Evolutionary conservation across 2,113 vertebrate species (phyloP).

Genomic region (Oenanthe melanoleuca): DNA sequence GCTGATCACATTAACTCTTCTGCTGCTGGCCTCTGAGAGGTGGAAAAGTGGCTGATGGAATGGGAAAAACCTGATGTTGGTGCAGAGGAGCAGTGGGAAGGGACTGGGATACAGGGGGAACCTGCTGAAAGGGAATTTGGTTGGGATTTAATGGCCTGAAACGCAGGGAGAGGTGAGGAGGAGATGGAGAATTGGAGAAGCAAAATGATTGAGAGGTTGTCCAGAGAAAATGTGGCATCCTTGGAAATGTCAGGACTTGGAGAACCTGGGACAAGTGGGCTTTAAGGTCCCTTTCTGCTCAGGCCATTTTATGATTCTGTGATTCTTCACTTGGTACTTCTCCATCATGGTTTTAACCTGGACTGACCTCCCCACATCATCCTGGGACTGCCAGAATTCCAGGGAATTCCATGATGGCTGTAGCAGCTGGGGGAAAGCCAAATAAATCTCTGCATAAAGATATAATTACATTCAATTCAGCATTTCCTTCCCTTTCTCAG

Average conservation of each 20-base stretch:
- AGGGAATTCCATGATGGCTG: neutral
- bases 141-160: neutral
- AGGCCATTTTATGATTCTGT: too few relatives aligned
- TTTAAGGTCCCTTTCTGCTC: neutral
- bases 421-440: neutral
- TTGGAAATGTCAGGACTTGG: neutral
- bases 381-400: neutral
- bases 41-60: accelerated
- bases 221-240: neutral
- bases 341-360: neutral
- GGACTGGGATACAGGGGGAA: too few relatives aligned
- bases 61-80: accelerated
- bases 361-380: neutral
- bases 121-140: neutral
- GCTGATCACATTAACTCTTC: conserved; percentile 6
- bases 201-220: neutral
- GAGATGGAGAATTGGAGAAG: neutral
- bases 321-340: neutral
- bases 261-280: neutral
- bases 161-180: neutral
- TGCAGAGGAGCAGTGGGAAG: neutral
- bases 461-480: neutral
- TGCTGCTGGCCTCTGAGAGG: neutral
- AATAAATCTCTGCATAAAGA: neutral
- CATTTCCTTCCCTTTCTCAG: neutral